Evolutionary conservation across 2,113 vertebrate genomes (phyloP).

Genomic region (Periophthalmus modestus): DNA sequence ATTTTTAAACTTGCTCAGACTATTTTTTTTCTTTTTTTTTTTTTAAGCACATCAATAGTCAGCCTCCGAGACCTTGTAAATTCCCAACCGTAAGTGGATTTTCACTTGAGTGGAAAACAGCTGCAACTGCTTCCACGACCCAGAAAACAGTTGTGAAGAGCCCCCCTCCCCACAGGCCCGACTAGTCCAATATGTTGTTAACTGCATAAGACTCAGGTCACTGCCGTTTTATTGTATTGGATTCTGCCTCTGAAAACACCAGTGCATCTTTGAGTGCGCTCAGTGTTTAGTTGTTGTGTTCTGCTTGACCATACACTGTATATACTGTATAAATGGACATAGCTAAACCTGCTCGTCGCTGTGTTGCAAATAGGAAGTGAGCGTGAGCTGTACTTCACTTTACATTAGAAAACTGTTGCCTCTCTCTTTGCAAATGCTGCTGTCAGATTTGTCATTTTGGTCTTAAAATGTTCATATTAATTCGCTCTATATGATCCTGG

Average conservation of each 20-base stretch:
- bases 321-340: no score
- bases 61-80: constrained; percentile 4
- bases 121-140: constrained; percentile 26
- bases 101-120: constrained; percentile 29
- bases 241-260: constrained; percentile 8
- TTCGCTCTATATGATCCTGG: no score
- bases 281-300: neutral
- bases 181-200: constrained; percentile 17
- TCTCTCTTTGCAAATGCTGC: no score
- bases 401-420: no score
- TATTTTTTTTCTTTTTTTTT: no score
- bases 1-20: neutral
- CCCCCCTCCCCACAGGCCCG: constrained; percentile 11
- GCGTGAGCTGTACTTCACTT: no score
- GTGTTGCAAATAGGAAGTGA: no score
- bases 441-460: no score
- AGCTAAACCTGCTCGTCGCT: no score
- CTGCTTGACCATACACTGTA: neutral
- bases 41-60: constrained; percentile 3
- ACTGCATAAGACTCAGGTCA: constrained; percentile 33
- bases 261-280: neutral
- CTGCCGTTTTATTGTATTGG: constrained; percentile 15
- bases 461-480: no score
- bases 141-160: constrained; percentile 30
- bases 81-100: constrained; percentile 23